A percentile compares a stretch with the other conserved stretches of the same genome.
Evolutionary conservation across 2,888 invertebrate genomes (phyloP).

Genomic region (Euclidia mi): DNA sequence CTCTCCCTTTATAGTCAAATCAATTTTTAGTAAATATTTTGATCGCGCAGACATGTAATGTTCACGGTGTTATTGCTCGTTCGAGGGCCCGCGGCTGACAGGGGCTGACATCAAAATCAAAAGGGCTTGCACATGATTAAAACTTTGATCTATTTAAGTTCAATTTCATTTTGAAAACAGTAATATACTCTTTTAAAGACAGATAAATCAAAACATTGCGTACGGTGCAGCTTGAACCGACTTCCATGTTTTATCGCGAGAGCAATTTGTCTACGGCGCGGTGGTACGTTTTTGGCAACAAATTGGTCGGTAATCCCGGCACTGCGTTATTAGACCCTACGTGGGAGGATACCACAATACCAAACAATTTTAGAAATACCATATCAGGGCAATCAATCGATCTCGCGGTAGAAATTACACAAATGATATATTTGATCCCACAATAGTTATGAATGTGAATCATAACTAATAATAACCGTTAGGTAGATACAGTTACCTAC

Average conservation of each 20-base stretch:
- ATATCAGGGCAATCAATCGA: background rate
- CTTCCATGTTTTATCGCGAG: background rate
- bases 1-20: too few relatives aligned
- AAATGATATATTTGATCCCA: background rate
- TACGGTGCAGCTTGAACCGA: background rate
- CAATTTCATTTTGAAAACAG: conserved; percentile 1
- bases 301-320: background rate
- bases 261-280: conserved; percentile 3
- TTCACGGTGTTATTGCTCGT: too few relatives aligned
- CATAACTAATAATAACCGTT: too few relatives aligned
- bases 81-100: background rate
- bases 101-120: conserved; percentile 12
- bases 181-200: too few relatives aligned
- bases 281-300: background rate
- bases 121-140: conserved; percentile 12
- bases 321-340: background rate
- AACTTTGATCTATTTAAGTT: conserved; percentile 13
- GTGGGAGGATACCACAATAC: conserved; percentile 1
- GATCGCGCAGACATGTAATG: too few relatives aligned
- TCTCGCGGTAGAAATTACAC: background rate
- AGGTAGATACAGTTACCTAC: background rate
- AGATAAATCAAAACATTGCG: background rate
- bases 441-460: too few relatives aligned
- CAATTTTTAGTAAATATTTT: too few relatives aligned
- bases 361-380: background rate